Base-by-base conservation (phyloP, 1,140 invertebrate species). In the Hydropsyche tenuis region DNA sequence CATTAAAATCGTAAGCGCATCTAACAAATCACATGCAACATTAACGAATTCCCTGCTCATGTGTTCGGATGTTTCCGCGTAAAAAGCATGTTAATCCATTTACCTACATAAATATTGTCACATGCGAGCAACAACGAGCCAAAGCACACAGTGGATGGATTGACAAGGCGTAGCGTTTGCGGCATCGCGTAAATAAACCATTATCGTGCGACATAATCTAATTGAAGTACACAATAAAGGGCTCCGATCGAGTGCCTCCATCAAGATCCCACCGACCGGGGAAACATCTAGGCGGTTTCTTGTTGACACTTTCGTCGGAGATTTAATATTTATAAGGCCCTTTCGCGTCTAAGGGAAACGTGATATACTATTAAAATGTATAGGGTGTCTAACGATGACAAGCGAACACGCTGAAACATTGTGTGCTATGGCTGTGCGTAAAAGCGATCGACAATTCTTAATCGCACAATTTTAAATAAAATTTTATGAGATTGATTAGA, bases 301-400 rank as follows among this genome's bases (percentile, higher is more conserved):
- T 48, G 65, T 66, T 37, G 30, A 42, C 20, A 72, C 27, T 64
- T 25, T 64, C 53, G 30, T 18, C 45, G 27, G 37, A 72, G 37
- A 72, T 72, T 72, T 64, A 60, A 64, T 65, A 56, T 73, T 65
- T 73, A 43, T 51, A 56, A 46, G 25, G 43, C 48, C 12, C 63
- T n/a, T 27, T 27, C 25, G 11, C 65, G 65, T 65, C 63, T 25
- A 23, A 65, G 63, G 30, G 63, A 14, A 73, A 73, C 65, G 62
- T 64, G 72, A 73, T 66, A 37, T 37, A 73, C 62, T 56, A 66
- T 65, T 64, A 73, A 73, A 73, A 66, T 73, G 72, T 73, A 73
- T 64, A 45, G 30, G 60, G 48, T 43, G 72, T 73, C 72, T 73
- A 73, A 73, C 72, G 72, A 73, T 73, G 72, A 73, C 72, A 53